phyloP scores from a whole-genome alignment of 2,888 invertebrate species.

The Amaurobius ferox region DNA sequence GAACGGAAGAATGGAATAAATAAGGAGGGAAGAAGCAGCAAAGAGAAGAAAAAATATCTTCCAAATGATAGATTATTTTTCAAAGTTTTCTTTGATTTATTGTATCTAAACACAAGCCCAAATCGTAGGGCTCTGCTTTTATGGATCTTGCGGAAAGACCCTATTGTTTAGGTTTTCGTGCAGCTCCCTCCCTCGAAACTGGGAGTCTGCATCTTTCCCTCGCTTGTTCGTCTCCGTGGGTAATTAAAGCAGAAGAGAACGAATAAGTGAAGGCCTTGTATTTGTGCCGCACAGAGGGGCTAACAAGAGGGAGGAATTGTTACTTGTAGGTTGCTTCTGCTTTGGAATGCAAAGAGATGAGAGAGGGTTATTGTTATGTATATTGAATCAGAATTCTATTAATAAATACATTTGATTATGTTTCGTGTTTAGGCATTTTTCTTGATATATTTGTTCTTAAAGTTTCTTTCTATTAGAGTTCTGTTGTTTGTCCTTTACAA shows the following conservation, averaged over 20 bases:
- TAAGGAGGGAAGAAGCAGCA: constrained; percentile 42
- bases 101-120: constrained; percentile 66
- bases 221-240: constrained; percentile 49
- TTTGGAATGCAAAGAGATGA: background rate
- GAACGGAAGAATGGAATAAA: constrained; percentile 62
- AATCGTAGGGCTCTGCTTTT: constrained; percentile 54
- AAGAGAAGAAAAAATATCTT: constrained; percentile 43
- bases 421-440: too few species aligned
- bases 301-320: background rate
- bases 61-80: constrained; percentile 71
- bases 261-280: constrained; percentile 55
- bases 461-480: too few species aligned
- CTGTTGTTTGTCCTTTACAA: too few species aligned
- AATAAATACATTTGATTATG: too few species aligned
- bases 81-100: constrained; percentile 73
- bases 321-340: constrained; percentile 4
- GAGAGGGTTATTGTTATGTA: too few species aligned
- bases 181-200: constrained; percentile 46
- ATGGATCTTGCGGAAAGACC: constrained; percentile 69
- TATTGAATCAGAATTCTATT: too few species aligned
- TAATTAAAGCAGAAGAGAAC: constrained; percentile 69
- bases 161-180: constrained; percentile 72
- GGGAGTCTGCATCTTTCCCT: constrained; percentile 37
- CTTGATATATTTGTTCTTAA: too few species aligned
- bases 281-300: constrained; percentile 21